These are phyloP conservation scores for Synanthedon formicaeformis DNA, from an alignment of 2,888 invertebrate genomes.

Conservation along the genomic window DNA sequence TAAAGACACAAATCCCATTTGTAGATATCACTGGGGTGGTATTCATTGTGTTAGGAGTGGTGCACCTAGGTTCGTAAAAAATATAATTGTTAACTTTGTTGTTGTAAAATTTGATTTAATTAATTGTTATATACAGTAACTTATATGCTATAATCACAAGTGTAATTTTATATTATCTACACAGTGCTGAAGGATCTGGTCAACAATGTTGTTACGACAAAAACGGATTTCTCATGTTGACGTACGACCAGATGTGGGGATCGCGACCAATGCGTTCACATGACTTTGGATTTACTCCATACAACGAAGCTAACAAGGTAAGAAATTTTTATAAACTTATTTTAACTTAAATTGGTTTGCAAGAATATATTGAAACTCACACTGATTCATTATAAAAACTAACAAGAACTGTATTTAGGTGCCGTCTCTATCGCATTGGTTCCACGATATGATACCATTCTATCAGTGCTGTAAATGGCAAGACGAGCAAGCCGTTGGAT, in stretches of 20 bases:
- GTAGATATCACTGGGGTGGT: constrained; percentile 89
- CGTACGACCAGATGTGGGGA: constrained; percentile 96
- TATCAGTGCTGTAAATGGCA: constrained; percentile 97
- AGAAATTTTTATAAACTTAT: neutral
- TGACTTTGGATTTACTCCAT: constrained; percentile 91
- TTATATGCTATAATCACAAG: neutral
- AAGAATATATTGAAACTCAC: no score
- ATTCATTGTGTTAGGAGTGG: constrained; percentile 94
- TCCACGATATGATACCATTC: constrained; percentile 94
- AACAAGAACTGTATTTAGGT: constrained; percentile 48
- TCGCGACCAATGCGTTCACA: constrained; percentile 88
- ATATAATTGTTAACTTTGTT: neutral
- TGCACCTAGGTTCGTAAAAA: constrained; percentile 81
- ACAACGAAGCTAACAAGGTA: constrained; percentile 94
- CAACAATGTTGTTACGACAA: constrained; percentile 98
- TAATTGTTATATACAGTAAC: neutral
- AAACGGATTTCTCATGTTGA: constrained; percentile 90
- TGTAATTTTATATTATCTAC: no score
- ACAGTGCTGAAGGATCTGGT: constrained; percentile 87
- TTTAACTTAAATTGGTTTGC: no score
- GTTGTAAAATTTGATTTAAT: neutral
- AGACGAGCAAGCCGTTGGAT: constrained; percentile 90
- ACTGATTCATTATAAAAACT: no score
- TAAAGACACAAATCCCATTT: constrained; percentile 89
- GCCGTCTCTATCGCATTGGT: constrained; percentile 95